Conservation (phyloP, 2,113 vertebrate genomes). For the Colius striatus region DNA sequence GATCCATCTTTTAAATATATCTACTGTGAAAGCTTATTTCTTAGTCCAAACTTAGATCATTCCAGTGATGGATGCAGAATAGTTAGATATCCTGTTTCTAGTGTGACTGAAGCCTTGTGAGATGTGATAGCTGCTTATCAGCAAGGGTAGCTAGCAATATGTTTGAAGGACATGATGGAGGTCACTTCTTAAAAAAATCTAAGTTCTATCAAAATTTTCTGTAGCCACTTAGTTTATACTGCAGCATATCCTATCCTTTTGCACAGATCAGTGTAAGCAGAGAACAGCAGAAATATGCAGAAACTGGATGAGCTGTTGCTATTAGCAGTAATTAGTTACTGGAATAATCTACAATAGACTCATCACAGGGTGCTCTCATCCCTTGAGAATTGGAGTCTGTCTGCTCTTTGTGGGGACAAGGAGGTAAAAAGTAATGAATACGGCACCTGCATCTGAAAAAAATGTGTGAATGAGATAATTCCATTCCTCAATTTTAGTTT, state of each 20-base stretch:
- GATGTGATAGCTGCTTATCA: slow-evolving; percentile 15
- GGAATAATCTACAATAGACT: background rate
- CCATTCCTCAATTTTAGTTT: background rate
- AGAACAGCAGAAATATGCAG: background rate
- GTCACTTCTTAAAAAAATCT: background rate
- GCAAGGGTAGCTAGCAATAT: background rate
- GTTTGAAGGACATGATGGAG: slow-evolving; percentile 11
- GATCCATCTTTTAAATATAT: background rate
- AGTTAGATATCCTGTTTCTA: background rate
- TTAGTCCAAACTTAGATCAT: background rate
- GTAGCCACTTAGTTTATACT: background rate
- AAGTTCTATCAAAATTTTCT: background rate
- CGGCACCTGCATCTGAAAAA: background rate
- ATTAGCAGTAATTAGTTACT: background rate
- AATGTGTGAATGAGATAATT: rapidly evolving
- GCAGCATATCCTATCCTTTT: background rate
- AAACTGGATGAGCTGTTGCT: background rate
- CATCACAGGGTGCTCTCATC: background rate
- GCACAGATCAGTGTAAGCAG: background rate
- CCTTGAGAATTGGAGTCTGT: background rate
- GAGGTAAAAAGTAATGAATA: background rate
- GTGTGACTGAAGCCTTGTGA: background rate
- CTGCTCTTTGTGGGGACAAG: background rate
- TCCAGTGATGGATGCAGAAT: background rate
- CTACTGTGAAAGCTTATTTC: slow-evolving; percentile 15